These are phyloP conservation scores for Ginglymostoma cirratum DNA, from an alignment of 2,113 vertebrate species.

Conservation along the genomic window DNA sequence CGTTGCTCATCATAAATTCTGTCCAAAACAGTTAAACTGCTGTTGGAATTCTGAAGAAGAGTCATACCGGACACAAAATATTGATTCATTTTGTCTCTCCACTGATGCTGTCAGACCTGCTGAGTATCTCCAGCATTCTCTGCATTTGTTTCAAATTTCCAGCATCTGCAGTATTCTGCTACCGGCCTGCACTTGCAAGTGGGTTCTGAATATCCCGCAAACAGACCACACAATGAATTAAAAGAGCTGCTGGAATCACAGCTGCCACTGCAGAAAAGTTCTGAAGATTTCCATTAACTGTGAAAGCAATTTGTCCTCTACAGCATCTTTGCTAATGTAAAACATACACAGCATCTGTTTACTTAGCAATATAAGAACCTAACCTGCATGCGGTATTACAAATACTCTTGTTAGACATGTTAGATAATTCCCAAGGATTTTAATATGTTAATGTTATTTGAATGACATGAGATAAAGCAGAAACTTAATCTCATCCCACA, in stretches of 20 bases:
- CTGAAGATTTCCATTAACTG: background rate
- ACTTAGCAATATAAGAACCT: conserved; percentile 20
- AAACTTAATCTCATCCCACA: background rate
- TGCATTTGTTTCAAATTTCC: too few species aligned
- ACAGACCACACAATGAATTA: background rate
- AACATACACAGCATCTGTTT: conserved; percentile 29
- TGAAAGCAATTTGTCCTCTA: background rate
- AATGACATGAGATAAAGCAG: conserved; percentile 30
- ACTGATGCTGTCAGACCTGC: too few species aligned
- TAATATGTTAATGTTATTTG: conserved; percentile 25
- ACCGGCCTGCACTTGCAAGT: background rate
- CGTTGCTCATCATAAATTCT: background rate
- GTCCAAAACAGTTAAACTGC: background rate
- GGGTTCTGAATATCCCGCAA: background rate
- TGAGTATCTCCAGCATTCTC: too few species aligned
- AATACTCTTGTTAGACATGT: conserved; percentile 31
- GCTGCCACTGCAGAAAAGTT: background rate
- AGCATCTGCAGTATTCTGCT: too few species aligned
- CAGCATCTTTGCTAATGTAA: conserved; percentile 21
- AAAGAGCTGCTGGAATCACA: background rate
- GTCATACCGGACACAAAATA: too few species aligned
- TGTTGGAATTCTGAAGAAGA: too few species aligned
- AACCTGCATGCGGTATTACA: background rate
- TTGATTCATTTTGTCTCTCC: too few species aligned
- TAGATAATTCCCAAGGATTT: conserved; percentile 22